These are phyloP conservation scores for Rhogogaster chlorosoma DNA, from an alignment of 2,888 invertebrate species.

Conservation along the genomic window DNA sequence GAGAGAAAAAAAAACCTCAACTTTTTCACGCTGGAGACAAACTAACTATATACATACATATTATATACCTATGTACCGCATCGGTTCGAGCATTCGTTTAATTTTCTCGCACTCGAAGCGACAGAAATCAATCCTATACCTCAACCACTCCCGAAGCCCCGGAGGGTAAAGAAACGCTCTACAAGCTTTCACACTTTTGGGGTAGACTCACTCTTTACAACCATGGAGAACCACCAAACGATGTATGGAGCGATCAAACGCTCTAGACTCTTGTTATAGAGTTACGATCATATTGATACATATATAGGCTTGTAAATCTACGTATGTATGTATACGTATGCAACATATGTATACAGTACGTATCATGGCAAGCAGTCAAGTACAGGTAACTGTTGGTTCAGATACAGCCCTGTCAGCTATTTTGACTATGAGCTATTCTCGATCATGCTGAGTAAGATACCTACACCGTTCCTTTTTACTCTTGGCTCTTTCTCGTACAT, in stretches of 20 bases:
- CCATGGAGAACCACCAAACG: not conserved
- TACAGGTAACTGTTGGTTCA: slow-evolving; percentile 24
- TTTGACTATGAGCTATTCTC: slow-evolving; percentile 64
- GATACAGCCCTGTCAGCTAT: slow-evolving; percentile 73
- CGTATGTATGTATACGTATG: not conserved
- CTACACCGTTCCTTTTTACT: not conserved
- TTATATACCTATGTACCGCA: not conserved
- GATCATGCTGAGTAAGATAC: slow-evolving; percentile 46
- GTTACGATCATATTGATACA: not conserved
- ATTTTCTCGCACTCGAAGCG: slow-evolving; percentile 19
- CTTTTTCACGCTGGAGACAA: not conserved
- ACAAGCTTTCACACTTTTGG: slow-evolving; percentile 36
- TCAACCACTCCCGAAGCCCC: not conserved
- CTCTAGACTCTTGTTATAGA: not conserved
- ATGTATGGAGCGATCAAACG: not conserved
- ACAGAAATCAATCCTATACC: slow-evolving; percentile 34
- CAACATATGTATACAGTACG: too few species aligned
- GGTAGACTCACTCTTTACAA: not conserved
- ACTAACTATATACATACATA: not conserved
- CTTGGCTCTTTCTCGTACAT: slow-evolving; percentile 15
- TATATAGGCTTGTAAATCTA: not conserved
- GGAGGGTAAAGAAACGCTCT: slow-evolving; percentile 12
- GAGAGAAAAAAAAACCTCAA: not conserved
- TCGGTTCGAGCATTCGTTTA: slow-evolving; percentile 12
- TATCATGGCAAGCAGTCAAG: not conserved